Base-by-base conservation (phyloP, 2,888 invertebrate species). In the Cantharis nigra region DNA sequence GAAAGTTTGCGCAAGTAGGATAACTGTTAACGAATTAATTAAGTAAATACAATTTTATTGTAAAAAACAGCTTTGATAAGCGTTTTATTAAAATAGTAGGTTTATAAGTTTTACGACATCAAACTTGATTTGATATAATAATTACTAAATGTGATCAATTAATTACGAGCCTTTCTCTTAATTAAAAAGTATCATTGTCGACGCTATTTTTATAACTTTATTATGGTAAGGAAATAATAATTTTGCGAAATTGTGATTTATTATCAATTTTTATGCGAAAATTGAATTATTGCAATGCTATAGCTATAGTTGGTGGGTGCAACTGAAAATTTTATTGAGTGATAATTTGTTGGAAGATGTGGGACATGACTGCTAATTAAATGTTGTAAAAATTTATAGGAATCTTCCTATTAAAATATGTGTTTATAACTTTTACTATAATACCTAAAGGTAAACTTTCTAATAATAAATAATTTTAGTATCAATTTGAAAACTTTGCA, bases 161-260 rank as follows among this genome's bases (percentile, higher is more conserved):
- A 76, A 78, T 78, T 73, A 72, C 67, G 49, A 73, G 67, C 78
- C 78, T 78, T 78, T 78, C 78, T 71, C 78, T 71, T 16, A n/a
- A 65, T 78, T 75, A 78, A 78, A 26, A 10, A 11, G 9, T 74
- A 70, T 63, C 28, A 72, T 71, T 78, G 75, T 78, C 63, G 67
- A 33, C 72, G 70, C 73, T 73, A 73, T 70, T 69, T 70, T 69
- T 30, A 26, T 69, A 76, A 62, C 28, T 33, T 28, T 63, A 49
- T 64, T 67, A 26, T 26, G 69, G 76, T 2, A 7, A 72, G 69
- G 71, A 26, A 18, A 62, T 62, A 63, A 69, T 33, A 28, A 26
- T 30, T 14, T 63, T 76, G 28, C 16, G 14, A 64, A 49, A 70
- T 64, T 26, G 28, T 65, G 76, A 72, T 76, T 76, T 76, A 75